Base-by-base conservation (phyloP, 2,797 vertebrate species). In the Pseudochirops corinnae region DNA sequence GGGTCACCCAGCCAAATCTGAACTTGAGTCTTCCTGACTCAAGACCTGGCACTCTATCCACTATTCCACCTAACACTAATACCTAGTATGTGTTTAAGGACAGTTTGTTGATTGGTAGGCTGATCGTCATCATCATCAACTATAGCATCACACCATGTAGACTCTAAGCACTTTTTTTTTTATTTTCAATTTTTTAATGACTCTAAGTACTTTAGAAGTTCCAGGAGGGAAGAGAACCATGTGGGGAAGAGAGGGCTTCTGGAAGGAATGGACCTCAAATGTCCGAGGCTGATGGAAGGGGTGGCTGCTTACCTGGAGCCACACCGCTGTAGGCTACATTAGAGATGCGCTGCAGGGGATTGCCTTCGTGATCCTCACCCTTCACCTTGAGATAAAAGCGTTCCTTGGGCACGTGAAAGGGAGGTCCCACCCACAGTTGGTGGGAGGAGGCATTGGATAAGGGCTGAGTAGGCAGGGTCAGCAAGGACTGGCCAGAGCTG, bases 301-400 rank as follows among this genome's bases (percentile, higher is more conserved):
- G 28, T 56, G 3, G 0, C 90, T 82, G 96, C 97, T 98, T 97
- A 99, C 99, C 99, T 18, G 99, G 99, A 96, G 99, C 97, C 52
- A 99, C 98, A 55, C 99, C 99, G 93, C 98, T 99, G 98, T 99
- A 99, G 90, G 99, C 99, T 96, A 99, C 99, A 39, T 99, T 99
- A 0, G 99, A 99, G 97, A 99, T 98, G 58, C 99, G 99, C 97
- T 99, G 99, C 98, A 99, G 98, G 90, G 98, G 98, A 97, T 99
- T 99, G 11, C 99, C 99, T 26, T 99, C 98, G 3, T 98, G 97
- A 0, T 99, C 99, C 96, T 99, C 98, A 2, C 99, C 99, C 5
- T 98, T 99, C 95, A 99, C 99, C 98, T 99, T 99, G 98, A 99
- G 99, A 96, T 99, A 99, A 98, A 99, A 99, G 96, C 99, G 99